Percentiles rank a stretch among this genome's conserved stretches.
These are phyloP conservation scores for Planococcus citri DNA, from an alignment of 1,140 invertebrate species.

Conservation along the genomic window DNA sequence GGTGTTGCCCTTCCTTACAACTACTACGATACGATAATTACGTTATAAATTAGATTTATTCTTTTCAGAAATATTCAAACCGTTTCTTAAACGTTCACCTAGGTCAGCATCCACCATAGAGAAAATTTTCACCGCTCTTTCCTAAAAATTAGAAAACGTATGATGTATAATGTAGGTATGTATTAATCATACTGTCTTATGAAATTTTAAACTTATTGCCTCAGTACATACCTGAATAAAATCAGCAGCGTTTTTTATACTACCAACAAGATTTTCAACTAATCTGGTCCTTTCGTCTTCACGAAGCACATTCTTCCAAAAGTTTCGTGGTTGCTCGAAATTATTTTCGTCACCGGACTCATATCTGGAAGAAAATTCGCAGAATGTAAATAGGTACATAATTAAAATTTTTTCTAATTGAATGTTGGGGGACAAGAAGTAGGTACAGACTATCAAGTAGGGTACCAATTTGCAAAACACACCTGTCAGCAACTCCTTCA, in stretches of 20 bases:
- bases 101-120: slow-evolving; percentile 49
- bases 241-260: slow-evolving; percentile 60
- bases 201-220: not conserved
- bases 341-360: slow-evolving; percentile 81
- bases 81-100: slow-evolving; percentile 48
- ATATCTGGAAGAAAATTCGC: slow-evolving; percentile 46
- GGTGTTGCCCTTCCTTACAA: too few species aligned
- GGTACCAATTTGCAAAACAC: not conserved
- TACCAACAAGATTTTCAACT: slow-evolving; percentile 65
- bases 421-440: not conserved
- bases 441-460: not conserved
- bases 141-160: slow-evolving; percentile 27
- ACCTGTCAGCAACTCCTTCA: slow-evolving; percentile 39
- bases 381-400: too few species aligned
- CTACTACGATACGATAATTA: too few species aligned
- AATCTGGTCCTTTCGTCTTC: slow-evolving; percentile 55
- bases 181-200: not conserved
- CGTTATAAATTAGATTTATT: slow-evolving; percentile 25
- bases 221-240: slow-evolving; percentile 70
- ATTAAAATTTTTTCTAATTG: too few species aligned
- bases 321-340: slow-evolving; percentile 64
- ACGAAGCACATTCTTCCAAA: slow-evolving; percentile 70
- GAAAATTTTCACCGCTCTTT: slow-evolving; percentile 64
- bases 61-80: slow-evolving; percentile 33
- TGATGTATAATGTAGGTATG: not conserved